Percentiles rank a stretch among this genome's conserved stretches.
Evolutionary conservation across 2,888 invertebrate species (phyloP).

Genomic region (Plusia festucae): DNA sequence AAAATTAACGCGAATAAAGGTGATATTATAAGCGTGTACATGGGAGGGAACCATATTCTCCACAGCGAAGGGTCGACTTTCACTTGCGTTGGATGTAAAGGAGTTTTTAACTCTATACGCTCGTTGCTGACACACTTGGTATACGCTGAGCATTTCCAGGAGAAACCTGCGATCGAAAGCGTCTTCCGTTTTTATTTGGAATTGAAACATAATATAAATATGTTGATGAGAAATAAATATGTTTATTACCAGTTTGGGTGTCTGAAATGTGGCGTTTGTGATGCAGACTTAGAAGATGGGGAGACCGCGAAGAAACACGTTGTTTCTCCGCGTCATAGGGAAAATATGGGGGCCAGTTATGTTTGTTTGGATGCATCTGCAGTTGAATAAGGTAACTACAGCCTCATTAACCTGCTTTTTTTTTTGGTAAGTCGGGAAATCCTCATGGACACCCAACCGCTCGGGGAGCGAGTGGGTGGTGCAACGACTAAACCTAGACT

Average conservation of each 20-base stretch:
- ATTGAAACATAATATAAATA: slow-evolving; percentile 82
- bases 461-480: too few species aligned
- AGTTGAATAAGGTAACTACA: slow-evolving; percentile 77
- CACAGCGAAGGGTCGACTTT: slow-evolving; percentile 80
- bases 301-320: slow-evolving; percentile 85
- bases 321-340: slow-evolving; percentile 79
- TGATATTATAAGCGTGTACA: slow-evolving; percentile 83
- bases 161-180: slow-evolving; percentile 76
- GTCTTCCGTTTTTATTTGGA: slow-evolving; percentile 85
- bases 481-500: too few species aligned
- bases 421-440: too few species aligned
- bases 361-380: slow-evolving; percentile 77
- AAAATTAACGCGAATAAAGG: slow-evolving; percentile 71
- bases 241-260: slow-evolving; percentile 81
- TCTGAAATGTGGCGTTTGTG: slow-evolving; percentile 83
- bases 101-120: slow-evolving; percentile 79
- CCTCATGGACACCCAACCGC: too few species aligned
- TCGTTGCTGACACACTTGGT: slow-evolving; percentile 79
- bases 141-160: slow-evolving; percentile 78
- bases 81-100: slow-evolving; percentile 74
- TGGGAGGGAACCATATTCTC: slow-evolving; percentile 79
- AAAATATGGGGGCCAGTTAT: slow-evolving; percentile 86
- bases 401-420: too few species aligned
- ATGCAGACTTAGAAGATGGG: slow-evolving; percentile 74
- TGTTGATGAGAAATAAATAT: slow-evolving; percentile 83